phyloP scores from a whole-genome alignment of 2,888 invertebrate species.

The Zele albiditarsus region DNA sequence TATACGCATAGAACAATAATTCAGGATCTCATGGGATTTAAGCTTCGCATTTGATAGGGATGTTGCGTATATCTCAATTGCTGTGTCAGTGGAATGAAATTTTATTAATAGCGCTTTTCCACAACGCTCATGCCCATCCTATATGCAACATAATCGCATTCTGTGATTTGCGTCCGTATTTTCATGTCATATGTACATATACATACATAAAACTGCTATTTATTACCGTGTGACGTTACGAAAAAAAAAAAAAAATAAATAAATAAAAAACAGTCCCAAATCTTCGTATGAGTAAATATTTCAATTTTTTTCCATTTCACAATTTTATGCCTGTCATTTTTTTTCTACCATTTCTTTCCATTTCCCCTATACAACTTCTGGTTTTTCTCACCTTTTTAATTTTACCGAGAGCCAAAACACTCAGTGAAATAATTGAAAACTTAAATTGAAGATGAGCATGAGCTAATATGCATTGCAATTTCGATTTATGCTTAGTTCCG shows the following conservation, averaged over 20 bases:
- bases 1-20: slow-evolving; percentile 40
- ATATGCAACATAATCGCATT: background rate
- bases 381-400: background rate
- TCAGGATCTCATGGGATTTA: slow-evolving; percentile 43
- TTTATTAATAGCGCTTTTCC: slow-evolving; percentile 42
- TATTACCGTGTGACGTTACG: background rate
- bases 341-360: background rate
- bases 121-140: background rate
- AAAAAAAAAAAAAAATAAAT: background rate
- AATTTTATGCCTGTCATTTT: background rate
- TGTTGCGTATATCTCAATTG: slow-evolving; percentile 42
- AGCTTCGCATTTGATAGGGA: slow-evolving; percentile 42
- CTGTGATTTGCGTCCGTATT: background rate
- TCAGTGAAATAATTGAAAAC: background rate
- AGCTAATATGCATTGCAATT: slow-evolving; percentile 23
- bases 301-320: background rate
- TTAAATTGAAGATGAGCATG: slow-evolving; percentile 8
- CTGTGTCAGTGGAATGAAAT: slow-evolving; percentile 42
- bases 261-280: background rate
- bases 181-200: background rate
- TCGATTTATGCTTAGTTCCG: slow-evolving; percentile 31
- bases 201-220: background rate
- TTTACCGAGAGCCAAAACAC: no score
- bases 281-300: background rate
- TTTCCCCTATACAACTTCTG: no score